Evolutionary conservation across 2,113 vertebrate genomes (phyloP), one percentile per base, ranked within the genome.

Genomic region (Oreotrochilus melanogaster): DNA sequence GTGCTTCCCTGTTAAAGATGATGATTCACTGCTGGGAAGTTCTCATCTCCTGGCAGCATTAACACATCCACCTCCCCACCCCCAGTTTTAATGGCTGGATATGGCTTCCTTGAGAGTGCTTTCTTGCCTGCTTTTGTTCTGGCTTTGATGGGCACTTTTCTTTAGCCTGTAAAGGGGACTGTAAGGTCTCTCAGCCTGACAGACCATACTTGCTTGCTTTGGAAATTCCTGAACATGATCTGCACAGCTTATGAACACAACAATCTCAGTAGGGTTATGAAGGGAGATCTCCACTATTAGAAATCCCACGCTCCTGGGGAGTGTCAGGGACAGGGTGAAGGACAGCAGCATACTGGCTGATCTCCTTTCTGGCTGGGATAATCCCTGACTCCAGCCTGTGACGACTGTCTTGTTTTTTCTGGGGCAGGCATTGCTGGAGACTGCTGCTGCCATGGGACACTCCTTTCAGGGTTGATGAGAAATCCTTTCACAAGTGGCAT

Each of bases 381-480:
- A 66, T 93, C 53, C 79, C 67, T 60, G 28, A 27, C 66, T 88
- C n/a, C 53, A 71, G 42, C 45, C 35, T 84, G 35, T 51, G 16
- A 62, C 3, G 5, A 51, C 19, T 25, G 27, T 43, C 42, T 47
- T 66, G 30, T 19, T 67, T 79, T 86, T 65, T 61, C 35, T 92
- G 64, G 67, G 56, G 43, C 53, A 58, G 53, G 25, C 39, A 48
- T 74, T 83, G 50, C 71, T 76, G 47, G 64, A 80, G 56, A 51
- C 28, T 70, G 72, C 28, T 70, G 72, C 54, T 83, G 78, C 42
- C 24, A 9, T 66, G 67, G 67, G 60, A 37, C 31, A 47, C 13
- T 83, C 15, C 22, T 80, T 95, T 76, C 82, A 71, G 86, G 72
- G 37, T 22, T 83, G 72, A 27, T 84, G 75, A 93, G 90, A 93